These are phyloP conservation scores for Machimus rusticus DNA, from an alignment of 2,888 invertebrate genomes.

Conservation along the genomic window DNA sequence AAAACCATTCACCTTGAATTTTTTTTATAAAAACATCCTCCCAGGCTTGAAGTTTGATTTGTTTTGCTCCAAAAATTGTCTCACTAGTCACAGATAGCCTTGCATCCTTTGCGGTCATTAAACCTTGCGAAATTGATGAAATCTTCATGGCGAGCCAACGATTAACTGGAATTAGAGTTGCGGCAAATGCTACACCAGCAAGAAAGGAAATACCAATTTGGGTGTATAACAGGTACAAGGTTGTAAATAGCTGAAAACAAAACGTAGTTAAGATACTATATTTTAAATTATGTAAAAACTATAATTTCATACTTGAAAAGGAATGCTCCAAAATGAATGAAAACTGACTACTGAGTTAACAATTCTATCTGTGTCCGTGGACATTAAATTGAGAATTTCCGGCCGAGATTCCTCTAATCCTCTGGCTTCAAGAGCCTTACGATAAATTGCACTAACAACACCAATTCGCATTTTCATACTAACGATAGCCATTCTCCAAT, in stretches of 20 bases:
- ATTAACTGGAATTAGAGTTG: constrained; percentile 92
- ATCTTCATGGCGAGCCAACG: constrained; percentile 89
- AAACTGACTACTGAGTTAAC: constrained; percentile 96
- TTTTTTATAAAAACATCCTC: constrained; percentile 82
- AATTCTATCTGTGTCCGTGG: constrained; percentile 93
- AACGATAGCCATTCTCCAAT: constrained; percentile 83
- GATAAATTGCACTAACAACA: constrained; percentile 82
- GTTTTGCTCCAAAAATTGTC: constrained; percentile 84
- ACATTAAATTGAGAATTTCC: constrained; percentile 95
- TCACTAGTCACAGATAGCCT: constrained; percentile 89
- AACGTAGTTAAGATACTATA: background rate
- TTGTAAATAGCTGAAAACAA: constrained; percentile 75
- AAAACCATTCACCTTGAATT: constrained; percentile 69
- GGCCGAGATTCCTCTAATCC: constrained; percentile 69
- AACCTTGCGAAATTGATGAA: constrained; percentile 79
- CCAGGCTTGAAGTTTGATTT: constrained; percentile 93
- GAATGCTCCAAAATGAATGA: constrained; percentile 96
- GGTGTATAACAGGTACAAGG: constrained; percentile 81
- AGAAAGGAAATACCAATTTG: constrained; percentile 93
- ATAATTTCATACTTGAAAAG: constrained; percentile 74
- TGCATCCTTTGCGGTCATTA: constrained; percentile 92
- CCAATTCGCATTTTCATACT: constrained; percentile 88
- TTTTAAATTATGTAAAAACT: background rate
- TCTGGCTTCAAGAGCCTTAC: constrained; percentile 64
- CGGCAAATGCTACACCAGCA: constrained; percentile 86